Base-by-base conservation (phyloP, 1,140 invertebrate species). In the Trypoxylus dichotomus region DNA sequence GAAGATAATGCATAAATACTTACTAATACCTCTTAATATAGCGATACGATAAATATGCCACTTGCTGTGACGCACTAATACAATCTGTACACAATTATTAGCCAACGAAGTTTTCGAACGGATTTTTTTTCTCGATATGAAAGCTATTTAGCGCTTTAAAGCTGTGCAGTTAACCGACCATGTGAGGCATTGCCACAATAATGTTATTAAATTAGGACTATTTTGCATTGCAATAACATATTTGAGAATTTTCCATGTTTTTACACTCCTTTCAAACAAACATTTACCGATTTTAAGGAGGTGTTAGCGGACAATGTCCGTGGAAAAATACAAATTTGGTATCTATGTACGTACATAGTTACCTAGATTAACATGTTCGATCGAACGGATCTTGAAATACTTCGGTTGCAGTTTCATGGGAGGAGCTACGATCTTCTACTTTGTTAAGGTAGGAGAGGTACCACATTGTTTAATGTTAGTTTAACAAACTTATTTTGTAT, bases 151-250 rank as follows among this genome's bases (percentile, higher is more conserved):
- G 19, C 60, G 27, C 24, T 24, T 24, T 3, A 24, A 68, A 68
- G 24, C 60, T 68, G 15, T 68, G 21, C 13, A 68, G 24, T 25
- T 13, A 24, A 24, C 24, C 15, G 24, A 25, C 21, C 19, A 68
- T 68, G 60, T 68, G 60, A 68, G 21, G 11, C 27, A 24, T 68
- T 68, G 24, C 24, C 24, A 68, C 8, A 68, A 68, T 27, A 68
- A 68, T 24, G 27, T 68, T 29, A 68, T 68, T 68, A 68, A 27
- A 68, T 68, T 68, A 68, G 60, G 21, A 68, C 24, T 24, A 68
- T 24, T 68, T 68, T 68, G 60, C 60, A 68, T 68, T 37, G 32
- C 32, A 37, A 37, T 37, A 60, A 68, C 13, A 68, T 7, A 27
- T 13, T 29, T 29, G 19, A 68, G 60, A 68, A 68, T 68, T 68